Evolutionary conservation across 2,888 invertebrate genomes (phyloP).

Genomic region (Euclidia mi): DNA sequence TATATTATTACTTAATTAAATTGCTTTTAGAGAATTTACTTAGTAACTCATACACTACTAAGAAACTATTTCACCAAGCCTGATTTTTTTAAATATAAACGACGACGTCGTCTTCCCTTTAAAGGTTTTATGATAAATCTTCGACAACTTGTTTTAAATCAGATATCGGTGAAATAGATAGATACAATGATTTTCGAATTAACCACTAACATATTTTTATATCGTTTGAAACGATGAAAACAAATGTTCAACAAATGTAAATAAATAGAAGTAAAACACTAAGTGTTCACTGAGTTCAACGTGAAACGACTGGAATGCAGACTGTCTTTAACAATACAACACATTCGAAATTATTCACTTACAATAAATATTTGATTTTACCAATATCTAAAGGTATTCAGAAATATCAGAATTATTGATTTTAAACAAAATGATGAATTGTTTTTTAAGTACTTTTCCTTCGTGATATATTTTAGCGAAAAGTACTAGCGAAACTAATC

Average conservation of each 20-base stretch:
- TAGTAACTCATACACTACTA: constrained; percentile 23
- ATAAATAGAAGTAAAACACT: constrained; percentile 42
- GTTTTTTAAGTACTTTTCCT: constrained; percentile 47
- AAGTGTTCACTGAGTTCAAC: constrained; percentile 26
- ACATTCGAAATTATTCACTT: constrained; percentile 20
- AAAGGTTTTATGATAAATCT: too few relatives aligned
- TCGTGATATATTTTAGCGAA: constrained; percentile 32
- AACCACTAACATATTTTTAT: constrained; percentile 30
- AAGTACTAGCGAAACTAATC: constrained; percentile 41
- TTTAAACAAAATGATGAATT: constrained; percentile 11
- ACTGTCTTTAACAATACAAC: constrained; percentile 46
- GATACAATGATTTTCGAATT: constrained; percentile 6
- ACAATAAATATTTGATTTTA: constrained; percentile 38
- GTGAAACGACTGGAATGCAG: constrained; percentile 73
- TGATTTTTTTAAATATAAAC: constrained; percentile 1
- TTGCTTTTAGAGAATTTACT: constrained; percentile 37
- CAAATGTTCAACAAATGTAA: constrained; percentile 39
- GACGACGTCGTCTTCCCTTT: too few relatives aligned
- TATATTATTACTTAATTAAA: constrained; percentile 39
- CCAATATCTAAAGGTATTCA: constrained; percentile 19
- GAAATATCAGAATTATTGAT: too few relatives aligned
- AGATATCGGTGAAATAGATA: constrained; percentile 27
- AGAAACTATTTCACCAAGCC: constrained; percentile 32
- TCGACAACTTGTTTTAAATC: too few relatives aligned
- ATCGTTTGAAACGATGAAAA: constrained; percentile 73